Percentiles rank a stretch among this genome's conserved stretches.
Conservation (phyloP, 2,113 vertebrate genomes). For the Ammodramus savannarum region DNA sequence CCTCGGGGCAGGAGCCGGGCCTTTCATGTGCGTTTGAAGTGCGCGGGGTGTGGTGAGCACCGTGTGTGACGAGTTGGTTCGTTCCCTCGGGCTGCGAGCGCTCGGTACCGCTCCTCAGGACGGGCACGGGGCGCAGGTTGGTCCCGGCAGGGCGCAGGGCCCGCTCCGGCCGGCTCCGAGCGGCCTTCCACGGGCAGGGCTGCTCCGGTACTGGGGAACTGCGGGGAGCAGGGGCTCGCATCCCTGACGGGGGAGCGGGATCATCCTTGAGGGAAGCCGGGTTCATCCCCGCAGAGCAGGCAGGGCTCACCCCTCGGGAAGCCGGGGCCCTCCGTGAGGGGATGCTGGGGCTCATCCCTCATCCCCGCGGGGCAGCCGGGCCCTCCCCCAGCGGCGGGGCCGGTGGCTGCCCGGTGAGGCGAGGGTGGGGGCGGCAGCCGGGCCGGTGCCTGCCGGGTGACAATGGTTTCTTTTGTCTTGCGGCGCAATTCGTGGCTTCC, state of each 20-base stretch:
- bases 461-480: constrained; percentile 43
- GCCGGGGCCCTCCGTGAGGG: background rate
- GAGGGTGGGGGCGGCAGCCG: background rate
- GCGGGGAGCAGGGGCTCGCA: background rate
- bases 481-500: background rate
- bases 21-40: background rate
- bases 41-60: background rate
- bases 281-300: background rate
- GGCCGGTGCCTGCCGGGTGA: constrained; percentile 12
- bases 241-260: background rate
- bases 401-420: background rate
- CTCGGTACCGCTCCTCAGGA: background rate
- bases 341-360: background rate
- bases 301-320: background rate
- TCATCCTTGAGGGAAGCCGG: background rate
- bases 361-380: background rate
- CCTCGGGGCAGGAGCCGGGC: background rate
- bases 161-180: background rate
- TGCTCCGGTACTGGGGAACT: background rate
- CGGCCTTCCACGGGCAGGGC: background rate
- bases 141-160: background rate
- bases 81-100: background rate
- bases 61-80: background rate
- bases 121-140: background rate
- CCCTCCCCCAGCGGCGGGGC: background rate